Evolutionary conservation across 2,113 vertebrate species (phyloP).

Genomic region (Atlantisia rogersi): DNA sequence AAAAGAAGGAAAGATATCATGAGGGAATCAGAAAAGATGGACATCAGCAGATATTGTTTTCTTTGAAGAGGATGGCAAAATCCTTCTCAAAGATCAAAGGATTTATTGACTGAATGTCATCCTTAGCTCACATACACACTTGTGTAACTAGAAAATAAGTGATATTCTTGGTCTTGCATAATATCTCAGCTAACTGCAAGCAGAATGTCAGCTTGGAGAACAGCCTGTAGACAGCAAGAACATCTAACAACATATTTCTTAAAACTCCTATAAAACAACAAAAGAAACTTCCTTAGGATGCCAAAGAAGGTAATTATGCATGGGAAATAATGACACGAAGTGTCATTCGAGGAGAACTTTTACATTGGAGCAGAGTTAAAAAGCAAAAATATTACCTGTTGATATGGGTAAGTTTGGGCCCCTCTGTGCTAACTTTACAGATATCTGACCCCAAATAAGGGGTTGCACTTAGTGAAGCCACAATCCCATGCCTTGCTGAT

Average conservation of each 20-base stretch:
- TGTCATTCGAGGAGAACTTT: background rate
- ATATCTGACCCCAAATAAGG: background rate
- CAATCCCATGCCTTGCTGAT: background rate
- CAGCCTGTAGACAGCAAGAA: background rate
- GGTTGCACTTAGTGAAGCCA: background rate
- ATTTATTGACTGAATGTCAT: background rate
- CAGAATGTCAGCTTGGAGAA: background rate
- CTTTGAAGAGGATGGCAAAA: constrained; percentile 28
- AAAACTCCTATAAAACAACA: background rate
- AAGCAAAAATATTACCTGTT: background rate
- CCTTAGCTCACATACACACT: background rate
- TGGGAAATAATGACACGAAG: background rate
- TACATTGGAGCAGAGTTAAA: background rate
- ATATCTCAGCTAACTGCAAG: background rate
- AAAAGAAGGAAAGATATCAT: background rate
- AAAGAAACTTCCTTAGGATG: background rate
- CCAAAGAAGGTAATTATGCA: background rate
- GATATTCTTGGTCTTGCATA: background rate
- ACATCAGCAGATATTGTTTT: background rate
- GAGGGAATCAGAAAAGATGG: background rate
- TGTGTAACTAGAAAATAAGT: background rate
- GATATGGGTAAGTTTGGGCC: background rate
- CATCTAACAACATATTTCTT: background rate
- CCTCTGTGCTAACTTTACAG: background rate
- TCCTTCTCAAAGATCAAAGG: background rate